Evolutionary conservation across 2,888 invertebrate genomes (phyloP).

Genomic region (Hetaerina titia): DNA sequence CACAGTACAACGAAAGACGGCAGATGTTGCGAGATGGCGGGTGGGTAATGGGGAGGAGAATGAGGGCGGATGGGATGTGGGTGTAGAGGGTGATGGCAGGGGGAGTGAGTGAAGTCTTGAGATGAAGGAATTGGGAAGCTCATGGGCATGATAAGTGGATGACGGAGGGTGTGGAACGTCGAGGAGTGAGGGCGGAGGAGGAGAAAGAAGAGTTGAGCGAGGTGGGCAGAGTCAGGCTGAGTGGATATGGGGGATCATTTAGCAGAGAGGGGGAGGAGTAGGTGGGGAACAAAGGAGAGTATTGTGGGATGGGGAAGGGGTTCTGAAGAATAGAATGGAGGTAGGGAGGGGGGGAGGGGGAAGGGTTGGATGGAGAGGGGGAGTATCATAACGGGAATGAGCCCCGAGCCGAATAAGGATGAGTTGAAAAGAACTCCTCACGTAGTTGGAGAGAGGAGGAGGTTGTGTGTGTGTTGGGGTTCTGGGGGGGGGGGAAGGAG

Average conservation of each 20-base stretch:
- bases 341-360: neutral
- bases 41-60: neutral
- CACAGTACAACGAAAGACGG: neutral
- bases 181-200: neutral
- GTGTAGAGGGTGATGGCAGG: neutral
- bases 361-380: neutral
- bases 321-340: neutral
- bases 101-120: neutral
- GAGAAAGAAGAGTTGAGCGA: neutral
- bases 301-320: neutral
- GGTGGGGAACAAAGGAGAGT: neutral
- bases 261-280: neutral
- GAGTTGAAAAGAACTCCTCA: conserved; percentile 49
- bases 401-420: conserved; percentile 41
- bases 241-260: conserved; percentile 60
- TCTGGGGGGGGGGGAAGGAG: neutral
- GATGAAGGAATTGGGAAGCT: conserved; percentile 32
- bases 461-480: neutral
- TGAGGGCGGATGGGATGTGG: neutral
- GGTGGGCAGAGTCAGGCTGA: neutral
- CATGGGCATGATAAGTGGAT: conserved; percentile 45
- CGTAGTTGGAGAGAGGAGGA: neutral
- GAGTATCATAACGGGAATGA: conserved; percentile 61
- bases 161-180: conserved; percentile 4
- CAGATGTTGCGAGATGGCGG: conserved; percentile 29